Conservation (phyloP, 2,113 vertebrate species). For the Microcebus murinus region DNA sequence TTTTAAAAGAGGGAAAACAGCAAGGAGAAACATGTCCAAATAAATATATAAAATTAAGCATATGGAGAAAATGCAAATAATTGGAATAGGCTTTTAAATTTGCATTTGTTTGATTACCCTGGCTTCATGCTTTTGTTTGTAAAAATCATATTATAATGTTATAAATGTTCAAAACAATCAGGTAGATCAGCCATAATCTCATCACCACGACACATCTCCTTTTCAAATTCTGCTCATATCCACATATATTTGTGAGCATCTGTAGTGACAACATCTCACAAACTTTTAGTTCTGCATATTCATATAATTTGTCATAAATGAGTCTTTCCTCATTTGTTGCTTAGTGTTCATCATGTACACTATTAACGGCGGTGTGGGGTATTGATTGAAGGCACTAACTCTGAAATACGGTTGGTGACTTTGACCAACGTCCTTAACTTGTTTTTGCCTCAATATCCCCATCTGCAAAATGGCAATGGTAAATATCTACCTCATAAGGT, state of each 20-base stretch:
- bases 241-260: not conserved
- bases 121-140: not conserved
- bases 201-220: accelerated
- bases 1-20: not conserved
- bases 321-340: not conserved
- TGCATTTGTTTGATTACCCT: not conserved
- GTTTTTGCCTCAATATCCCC: not conserved
- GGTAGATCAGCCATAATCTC: not conserved
- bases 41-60: slow-evolving; percentile 30
- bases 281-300: not conserved
- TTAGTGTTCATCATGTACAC: accelerated
- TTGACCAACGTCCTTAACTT: not conserved
- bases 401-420: not conserved
- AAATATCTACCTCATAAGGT: not conserved
- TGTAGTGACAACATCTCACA: not conserved
- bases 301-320: no score
- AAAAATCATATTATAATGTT: not conserved
- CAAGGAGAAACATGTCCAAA: slow-evolving; percentile 19
- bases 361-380: accelerated
- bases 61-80: not conserved
- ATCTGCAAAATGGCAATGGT: not conserved
- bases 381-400: not conserved
- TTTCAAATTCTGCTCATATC: not conserved
- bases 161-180: not conserved
- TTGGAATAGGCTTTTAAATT: not conserved